These are phyloP conservation scores for Dolichotis patagonum DNA, from an alignment of 2,113 vertebrate genomes.

Conservation along the genomic window DNA sequence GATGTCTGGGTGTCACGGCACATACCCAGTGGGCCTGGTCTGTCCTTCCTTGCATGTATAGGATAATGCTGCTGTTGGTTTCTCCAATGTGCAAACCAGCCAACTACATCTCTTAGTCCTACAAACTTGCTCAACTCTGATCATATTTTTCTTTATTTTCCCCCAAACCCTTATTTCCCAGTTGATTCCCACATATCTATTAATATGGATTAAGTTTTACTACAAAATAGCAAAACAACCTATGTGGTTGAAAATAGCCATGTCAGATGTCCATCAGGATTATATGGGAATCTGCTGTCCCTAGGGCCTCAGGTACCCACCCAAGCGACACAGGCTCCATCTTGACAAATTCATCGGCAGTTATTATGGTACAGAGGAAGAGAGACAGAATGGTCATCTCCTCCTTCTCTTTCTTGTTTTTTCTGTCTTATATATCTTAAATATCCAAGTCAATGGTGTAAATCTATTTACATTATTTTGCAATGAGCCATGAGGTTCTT, in stretches of 20 bases:
- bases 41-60: rapidly evolving
- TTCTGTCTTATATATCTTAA: background rate
- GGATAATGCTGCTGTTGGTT: too few relatives aligned
- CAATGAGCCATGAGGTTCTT: background rate
- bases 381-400: rapidly evolving
- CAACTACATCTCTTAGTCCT: background rate
- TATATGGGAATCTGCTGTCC: background rate
- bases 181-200: background rate
- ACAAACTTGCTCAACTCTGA: background rate
- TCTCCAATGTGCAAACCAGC: background rate
- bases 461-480: background rate
- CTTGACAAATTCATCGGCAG: background rate
- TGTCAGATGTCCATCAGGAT: too few relatives aligned
- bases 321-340: background rate
- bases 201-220: background rate
- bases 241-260: background rate
- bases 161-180: too few relatives aligned
- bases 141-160: background rate
- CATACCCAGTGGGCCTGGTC: rapidly evolving
- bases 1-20: rapidly evolving
- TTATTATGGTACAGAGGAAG: background rate
- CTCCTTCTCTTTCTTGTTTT: background rate
- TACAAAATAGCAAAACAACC: background rate
- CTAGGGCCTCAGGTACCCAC: background rate
- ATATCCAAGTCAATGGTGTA: background rate